Conservation (phyloP, 2,113 vertebrate genomes). For the Ptilorrhoa leucosticta region DNA sequence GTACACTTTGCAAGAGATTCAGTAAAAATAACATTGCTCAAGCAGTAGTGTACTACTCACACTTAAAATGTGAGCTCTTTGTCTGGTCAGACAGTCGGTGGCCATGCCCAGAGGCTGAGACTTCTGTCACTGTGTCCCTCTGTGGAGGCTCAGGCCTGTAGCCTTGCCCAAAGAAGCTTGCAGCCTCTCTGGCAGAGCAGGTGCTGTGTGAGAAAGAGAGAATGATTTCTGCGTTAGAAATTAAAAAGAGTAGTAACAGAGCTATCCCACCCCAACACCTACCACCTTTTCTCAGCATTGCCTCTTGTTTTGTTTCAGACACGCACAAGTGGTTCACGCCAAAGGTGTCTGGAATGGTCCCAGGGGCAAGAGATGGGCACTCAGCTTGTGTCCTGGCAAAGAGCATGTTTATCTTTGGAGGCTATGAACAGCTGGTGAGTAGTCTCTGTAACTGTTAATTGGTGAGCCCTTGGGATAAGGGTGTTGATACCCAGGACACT, state of each 20-base stretch:
- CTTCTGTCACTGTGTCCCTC: background rate
- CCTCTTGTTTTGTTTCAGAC: constrained; percentile 69
- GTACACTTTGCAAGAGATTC: background rate
- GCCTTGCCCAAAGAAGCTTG: background rate
- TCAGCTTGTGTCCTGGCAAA: constrained; percentile 91
- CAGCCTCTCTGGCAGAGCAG: background rate
- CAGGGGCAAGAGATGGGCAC: constrained; percentile 94
- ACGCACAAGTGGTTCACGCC: constrained; percentile 92
- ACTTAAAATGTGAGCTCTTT: background rate
- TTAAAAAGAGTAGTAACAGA: background rate
- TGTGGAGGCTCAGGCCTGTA: background rate
- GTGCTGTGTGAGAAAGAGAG: background rate
- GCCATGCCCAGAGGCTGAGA: background rate
- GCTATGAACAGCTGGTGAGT: constrained; percentile 96
- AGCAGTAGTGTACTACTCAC: background rate
- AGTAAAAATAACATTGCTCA: background rate
- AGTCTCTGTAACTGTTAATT: background rate
- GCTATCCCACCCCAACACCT: background rate
- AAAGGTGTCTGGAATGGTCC: constrained; percentile 87
- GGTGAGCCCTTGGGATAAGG: background rate
- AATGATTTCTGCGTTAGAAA: background rate
- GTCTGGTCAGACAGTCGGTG: background rate
- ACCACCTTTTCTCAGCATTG: background rate
- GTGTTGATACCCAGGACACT: background rate
- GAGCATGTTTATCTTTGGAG: constrained; percentile 97